Conservation (phyloP, 2,113 vertebrate genomes). For the Turdus rufiventris region DNA sequence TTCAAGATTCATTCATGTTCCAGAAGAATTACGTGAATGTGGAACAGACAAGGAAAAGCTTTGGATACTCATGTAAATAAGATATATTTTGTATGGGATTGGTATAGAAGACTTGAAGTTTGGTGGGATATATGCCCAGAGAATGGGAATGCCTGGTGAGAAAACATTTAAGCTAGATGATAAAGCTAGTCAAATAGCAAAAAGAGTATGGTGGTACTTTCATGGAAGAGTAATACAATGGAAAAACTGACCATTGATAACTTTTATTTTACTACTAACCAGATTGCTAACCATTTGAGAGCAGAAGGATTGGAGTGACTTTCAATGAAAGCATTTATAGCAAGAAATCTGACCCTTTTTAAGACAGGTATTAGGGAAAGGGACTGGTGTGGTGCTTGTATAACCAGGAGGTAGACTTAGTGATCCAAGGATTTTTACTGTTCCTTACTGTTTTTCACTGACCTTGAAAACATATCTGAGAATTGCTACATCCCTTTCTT, state of each 20-base stretch:
- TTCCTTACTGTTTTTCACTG: not conserved
- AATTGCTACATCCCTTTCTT: not conserved
- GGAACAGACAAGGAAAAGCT: not conserved
- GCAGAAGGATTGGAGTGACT: not conserved
- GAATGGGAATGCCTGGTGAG: not conserved
- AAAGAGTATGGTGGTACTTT: not conserved
- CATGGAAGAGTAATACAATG: not conserved
- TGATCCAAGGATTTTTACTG: not conserved
- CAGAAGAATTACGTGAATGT: not conserved
- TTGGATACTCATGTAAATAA: not conserved
- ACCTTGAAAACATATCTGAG: not conserved
- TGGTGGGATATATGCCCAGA: not conserved
- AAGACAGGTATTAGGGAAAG: not conserved
- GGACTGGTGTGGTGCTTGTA: not conserved
- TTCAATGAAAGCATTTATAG: not conserved
- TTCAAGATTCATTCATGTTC: not conserved
- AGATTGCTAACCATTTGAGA: not conserved
- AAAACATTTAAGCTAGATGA: not conserved
- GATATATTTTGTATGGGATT: not conserved
- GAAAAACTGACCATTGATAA: not conserved
- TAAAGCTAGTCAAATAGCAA: not conserved
- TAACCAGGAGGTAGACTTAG: not conserved
- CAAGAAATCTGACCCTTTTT: not conserved
- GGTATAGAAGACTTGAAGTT: not conserved
- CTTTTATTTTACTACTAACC: not conserved